Evolutionary conservation across 2,888 invertebrate species (phyloP).

Genomic region (Seladonia tumulorum): DNA sequence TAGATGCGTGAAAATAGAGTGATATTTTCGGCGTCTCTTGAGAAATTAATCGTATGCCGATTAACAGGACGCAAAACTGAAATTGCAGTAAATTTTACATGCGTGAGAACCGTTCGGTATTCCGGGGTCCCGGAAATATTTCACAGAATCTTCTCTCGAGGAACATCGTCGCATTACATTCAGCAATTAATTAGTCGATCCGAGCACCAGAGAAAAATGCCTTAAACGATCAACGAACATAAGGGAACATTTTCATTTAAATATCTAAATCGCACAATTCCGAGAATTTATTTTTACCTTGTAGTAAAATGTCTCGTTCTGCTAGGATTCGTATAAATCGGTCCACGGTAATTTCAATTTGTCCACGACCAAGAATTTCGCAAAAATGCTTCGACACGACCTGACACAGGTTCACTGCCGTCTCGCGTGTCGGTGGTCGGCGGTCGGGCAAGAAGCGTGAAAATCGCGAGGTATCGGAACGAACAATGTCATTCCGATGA

Average conservation of each 20-base stretch:
- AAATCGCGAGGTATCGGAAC: slow-evolving; percentile 10
- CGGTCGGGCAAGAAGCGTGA: background rate
- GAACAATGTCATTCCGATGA: slow-evolving; percentile 2
- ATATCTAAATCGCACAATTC: too few species aligned
- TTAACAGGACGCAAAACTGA: background rate
- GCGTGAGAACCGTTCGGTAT: background rate
- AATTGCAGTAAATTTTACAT: background rate
- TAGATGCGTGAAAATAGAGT: background rate
- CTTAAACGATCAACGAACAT: background rate
- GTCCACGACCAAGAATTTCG: background rate
- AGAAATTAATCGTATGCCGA: background rate
- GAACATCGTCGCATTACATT: background rate
- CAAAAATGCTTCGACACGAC: background rate
- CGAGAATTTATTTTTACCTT: too few species aligned
- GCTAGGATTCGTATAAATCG: too few species aligned
- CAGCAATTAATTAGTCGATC: background rate
- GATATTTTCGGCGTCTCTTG: background rate
- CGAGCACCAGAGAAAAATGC: background rate
- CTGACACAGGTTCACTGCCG: background rate
- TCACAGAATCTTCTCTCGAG: background rate
- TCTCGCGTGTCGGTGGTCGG: background rate
- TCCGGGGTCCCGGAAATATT: background rate
- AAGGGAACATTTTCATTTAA: too few species aligned
- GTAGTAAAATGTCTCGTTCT: too few species aligned
- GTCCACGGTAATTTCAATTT: too few species aligned